Percentiles rank a stretch among this genome's conserved stretches.
Conservation (phyloP, 2,888 invertebrate species). For the Drosophila planitibia region DNA sequence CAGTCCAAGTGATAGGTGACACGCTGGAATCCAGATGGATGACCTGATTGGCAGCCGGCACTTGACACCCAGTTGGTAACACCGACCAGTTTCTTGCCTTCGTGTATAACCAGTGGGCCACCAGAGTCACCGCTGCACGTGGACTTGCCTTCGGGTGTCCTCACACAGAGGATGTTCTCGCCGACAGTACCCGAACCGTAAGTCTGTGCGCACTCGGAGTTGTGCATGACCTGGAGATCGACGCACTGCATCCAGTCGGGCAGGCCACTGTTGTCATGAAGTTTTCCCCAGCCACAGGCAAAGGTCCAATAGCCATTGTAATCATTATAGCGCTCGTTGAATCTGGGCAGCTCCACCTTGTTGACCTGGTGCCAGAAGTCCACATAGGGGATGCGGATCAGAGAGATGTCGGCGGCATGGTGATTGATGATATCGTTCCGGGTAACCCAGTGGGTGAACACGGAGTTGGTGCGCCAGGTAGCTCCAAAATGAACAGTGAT, state of each 20-base stretch:
- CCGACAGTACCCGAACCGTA: slow-evolving; percentile 26
- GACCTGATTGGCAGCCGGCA: slow-evolving; percentile 63
- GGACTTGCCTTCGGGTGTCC: slow-evolving; percentile 60
- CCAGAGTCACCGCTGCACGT: slow-evolving; percentile 82
- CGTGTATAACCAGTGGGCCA: slow-evolving; percentile 74
- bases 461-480: slow-evolving; percentile 64
- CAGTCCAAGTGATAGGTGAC: slow-evolving; percentile 69
- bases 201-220: slow-evolving; percentile 68
- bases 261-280: slow-evolving; percentile 54
- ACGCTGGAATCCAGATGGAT: slow-evolving; percentile 73
- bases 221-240: slow-evolving; percentile 81
- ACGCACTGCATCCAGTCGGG: slow-evolving; percentile 82
- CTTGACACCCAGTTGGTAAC: slow-evolving; percentile 61
- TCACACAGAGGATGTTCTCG: slow-evolving; percentile 68
- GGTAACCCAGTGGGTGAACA: slow-evolving; percentile 63
- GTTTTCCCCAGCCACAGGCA: slow-evolving; percentile 77
- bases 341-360: slow-evolving; percentile 58
- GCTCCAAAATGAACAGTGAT: slow-evolving; percentile 68
- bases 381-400: slow-evolving; percentile 68
- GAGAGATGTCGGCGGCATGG: slow-evolving; percentile 60
- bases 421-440: slow-evolving; percentile 58
- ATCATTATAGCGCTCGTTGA: slow-evolving; percentile 51
- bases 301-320: slow-evolving; percentile 57
- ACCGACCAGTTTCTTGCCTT: slow-evolving; percentile 67
- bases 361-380: slow-evolving; percentile 59